Percentiles rank a stretch among this genome's conserved stretches.
These are phyloP conservation scores for Dreissena rostriformis DNA, from an alignment of 1,140 invertebrate genomes.

Conservation along the genomic window DNA sequence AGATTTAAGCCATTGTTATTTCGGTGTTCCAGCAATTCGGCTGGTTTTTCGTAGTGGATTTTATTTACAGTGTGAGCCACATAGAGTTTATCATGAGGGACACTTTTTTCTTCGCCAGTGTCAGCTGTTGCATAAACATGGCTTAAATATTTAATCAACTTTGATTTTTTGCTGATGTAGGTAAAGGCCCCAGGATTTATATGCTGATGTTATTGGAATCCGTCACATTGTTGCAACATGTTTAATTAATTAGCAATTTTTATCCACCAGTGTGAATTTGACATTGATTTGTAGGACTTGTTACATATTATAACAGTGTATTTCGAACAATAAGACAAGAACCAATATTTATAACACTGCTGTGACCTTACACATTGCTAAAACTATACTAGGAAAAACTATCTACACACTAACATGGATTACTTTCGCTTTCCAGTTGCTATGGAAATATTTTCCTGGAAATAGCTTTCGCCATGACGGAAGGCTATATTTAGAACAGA, in stretches of 20 bases:
- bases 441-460: slow-evolving; percentile 12
- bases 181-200: slow-evolving; percentile 49
- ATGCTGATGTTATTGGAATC: not conserved
- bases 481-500: slow-evolving; percentile 7
- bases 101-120: not conserved
- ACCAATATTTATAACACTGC: too few species aligned
- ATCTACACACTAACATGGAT: slow-evolving; percentile 23
- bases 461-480: not conserved
- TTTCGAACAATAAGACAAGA: too few species aligned
- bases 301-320: too few species aligned
- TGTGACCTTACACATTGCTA: too few species aligned
- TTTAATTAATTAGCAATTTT: not conserved
- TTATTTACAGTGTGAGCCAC: slow-evolving; percentile 48
- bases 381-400: too few species aligned
- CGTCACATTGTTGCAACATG: not conserved
- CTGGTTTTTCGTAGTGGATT: slow-evolving; percentile 24
- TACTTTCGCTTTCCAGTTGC: slow-evolving; percentile 48
- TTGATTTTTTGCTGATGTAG: slow-evolving; percentile 47
- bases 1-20: too few species aligned
- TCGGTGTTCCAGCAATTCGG: too few species aligned
- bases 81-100: too few species aligned
- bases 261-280: too few species aligned
- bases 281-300: too few species aligned
- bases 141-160: slow-evolving; percentile 34
- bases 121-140: slow-evolving; percentile 21